Percentiles rank a stretch among this genome's conserved stretches.
phyloP scores from a whole-genome alignment of 2,113 vertebrate genomes.

The Sitta europaea region DNA sequence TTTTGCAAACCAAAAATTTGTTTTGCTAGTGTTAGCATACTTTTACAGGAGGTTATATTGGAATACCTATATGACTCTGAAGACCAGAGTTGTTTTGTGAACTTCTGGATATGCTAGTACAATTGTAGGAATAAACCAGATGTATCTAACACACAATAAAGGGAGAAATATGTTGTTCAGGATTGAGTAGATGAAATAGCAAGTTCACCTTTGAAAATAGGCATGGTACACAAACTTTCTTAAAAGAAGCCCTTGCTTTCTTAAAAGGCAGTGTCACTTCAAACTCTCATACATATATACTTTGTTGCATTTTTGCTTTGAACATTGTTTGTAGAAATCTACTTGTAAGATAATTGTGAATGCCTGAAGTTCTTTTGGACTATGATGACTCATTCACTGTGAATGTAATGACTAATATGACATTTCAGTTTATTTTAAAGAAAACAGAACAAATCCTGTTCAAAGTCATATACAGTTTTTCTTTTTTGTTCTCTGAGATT shows the following conservation, averaged over 20 bases:
- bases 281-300: not conserved
- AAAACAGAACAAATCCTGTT: not conserved
- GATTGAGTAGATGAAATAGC: not conserved
- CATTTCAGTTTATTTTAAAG: conserved; percentile 26
- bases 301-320: not conserved
- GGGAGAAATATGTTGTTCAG: not conserved
- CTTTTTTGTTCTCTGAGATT: not conserved
- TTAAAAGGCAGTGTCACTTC: not conserved
- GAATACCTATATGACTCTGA: not conserved
- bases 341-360: not conserved
- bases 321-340: not conserved
- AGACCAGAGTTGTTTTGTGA: not conserved
- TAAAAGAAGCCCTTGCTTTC: not conserved
- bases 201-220: not conserved
- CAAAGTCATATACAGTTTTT: not conserved
- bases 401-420: conserved; percentile 21
- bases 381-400: not conserved
- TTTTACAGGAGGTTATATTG: not conserved
- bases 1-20: not conserved
- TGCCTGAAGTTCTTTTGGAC: not conserved
- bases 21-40: not conserved
- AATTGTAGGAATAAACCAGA: not conserved
- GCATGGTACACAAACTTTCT: not conserved
- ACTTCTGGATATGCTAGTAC: not conserved
- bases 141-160: not conserved